Evolutionary conservation across 2,888 invertebrate species (phyloP), one percentile per base, ranked within the genome.

Genomic region (Chesias legatella): DNA sequence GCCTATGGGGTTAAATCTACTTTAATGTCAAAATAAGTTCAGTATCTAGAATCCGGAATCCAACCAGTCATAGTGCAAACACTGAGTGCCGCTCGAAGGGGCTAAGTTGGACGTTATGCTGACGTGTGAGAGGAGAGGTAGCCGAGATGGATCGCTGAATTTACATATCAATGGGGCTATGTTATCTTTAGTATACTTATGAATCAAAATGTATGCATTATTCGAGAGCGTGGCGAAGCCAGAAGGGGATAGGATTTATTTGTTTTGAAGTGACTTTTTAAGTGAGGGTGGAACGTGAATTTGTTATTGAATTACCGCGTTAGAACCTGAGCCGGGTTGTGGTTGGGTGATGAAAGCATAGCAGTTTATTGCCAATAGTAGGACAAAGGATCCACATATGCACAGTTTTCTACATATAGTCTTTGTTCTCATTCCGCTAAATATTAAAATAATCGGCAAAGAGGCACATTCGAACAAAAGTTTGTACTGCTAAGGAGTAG

Each of bases 121-220:
- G 33, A 51, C 47, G 24, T 32, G 29, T 25, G 7, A 34, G 11
- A 30, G 8, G 29, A 44, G 25, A 45, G 26, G 32, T 30, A 8
- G 26, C 31, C 22, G 31, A 42, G 41, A 47, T 44, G 39, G 35
- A 32, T 44, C 25, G 31, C 9, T 10, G 30, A 30, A 40, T 44
- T 48, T 44, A 33, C 50, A 51, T 47, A 39, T 42, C 43, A 47
- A 51, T 44, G 25, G 31, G 27, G 13, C 26, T 8, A 11, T 29
- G 31, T 24, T 46, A 49, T 38, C 33, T 37, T 39, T 25, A 34
- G 20, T 36, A 36, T 31, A 33, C 13, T 20, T 40, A 43, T 34
- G 33, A 43, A 41, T 43, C 26, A 26, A 40, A 40, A 22, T 38
- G 21, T 27, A 33, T 34, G 38, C 30, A 34, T 30, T 25, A 23